phyloP scores from a whole-genome alignment of 2,888 invertebrate genomes.

The Conchocele bisecta region DNA sequence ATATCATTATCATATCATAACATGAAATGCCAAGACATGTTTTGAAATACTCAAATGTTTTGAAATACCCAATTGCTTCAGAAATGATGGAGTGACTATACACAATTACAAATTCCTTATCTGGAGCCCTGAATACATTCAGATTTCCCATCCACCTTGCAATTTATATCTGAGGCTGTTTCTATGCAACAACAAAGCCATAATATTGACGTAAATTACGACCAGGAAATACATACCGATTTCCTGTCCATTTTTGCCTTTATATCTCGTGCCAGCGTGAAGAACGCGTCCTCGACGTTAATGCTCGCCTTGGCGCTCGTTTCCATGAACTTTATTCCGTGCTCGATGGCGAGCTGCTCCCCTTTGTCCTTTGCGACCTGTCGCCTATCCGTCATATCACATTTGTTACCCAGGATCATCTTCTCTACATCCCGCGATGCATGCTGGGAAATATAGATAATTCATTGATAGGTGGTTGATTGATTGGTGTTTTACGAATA shows the following conservation, averaged over 20 bases:
- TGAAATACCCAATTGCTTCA: too few species aligned
- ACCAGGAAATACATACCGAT: conserved; percentile 88
- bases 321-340: conserved; percentile 99
- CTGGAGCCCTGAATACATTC: background rate
- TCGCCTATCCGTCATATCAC: conserved; percentile 97
- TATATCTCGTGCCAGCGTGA: conserved; percentile 97
- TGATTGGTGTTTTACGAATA: too few species aligned
- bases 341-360: conserved; percentile 97
- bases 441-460: conserved; percentile 85
- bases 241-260: conserved; percentile 99
- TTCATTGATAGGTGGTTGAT: too few species aligned
- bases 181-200: background rate
- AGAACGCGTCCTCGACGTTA: conserved; percentile 99
- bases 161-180: background rate
- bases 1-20: too few species aligned
- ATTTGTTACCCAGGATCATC: conserved; percentile 99
- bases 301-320: conserved; percentile 99
- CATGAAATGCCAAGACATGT: too few species aligned
- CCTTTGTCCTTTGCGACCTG: conserved; percentile 98
- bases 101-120: too few species aligned
- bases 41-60: too few species aligned
- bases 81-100: too few species aligned
- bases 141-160: background rate
- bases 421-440: conserved; percentile 99
- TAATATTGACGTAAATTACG: background rate